These are phyloP conservation scores for Gibbula magus DNA, from an alignment of 2,888 invertebrate genomes.

Conservation along the genomic window DNA sequence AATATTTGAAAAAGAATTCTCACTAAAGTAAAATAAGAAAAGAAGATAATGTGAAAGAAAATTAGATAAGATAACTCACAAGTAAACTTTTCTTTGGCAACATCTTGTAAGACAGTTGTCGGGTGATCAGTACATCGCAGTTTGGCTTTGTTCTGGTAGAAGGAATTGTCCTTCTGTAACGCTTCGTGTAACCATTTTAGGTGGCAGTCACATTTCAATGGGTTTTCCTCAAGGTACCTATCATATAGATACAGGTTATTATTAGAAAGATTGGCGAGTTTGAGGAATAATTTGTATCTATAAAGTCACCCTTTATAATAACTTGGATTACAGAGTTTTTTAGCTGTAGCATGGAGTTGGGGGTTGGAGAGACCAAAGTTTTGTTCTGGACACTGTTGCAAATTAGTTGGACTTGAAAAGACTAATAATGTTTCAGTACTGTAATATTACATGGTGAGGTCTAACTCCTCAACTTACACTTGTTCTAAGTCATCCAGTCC, in stretches of 20 bases:
- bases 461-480: conserved; percentile 31
- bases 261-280: no score
- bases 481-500: conserved; percentile 4
- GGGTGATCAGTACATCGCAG: conserved; percentile 14
- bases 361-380: no score
- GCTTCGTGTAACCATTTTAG: conserved; percentile 40
- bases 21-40: not conserved
- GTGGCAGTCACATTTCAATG: conserved; percentile 48
- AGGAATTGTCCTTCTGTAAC: conserved; percentile 32
- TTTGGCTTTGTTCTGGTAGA: conserved; percentile 16
- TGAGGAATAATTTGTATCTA: no score
- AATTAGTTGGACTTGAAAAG: not conserved
- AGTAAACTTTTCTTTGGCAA: not conserved
- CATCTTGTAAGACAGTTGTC: not conserved
- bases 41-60: not conserved
- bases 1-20: not conserved
- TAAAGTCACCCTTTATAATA: no score
- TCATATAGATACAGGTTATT: no score
- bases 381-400: no score
- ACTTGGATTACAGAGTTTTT: no score
- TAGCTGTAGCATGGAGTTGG: no score
- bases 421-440: not conserved
- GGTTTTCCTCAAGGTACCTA: conserved; percentile 39
- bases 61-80: not conserved
- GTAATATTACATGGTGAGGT: conserved; percentile 15